Evolutionary conservation across 2,113 vertebrate genomes (phyloP).

Genomic region (Gambusia affinis): DNA sequence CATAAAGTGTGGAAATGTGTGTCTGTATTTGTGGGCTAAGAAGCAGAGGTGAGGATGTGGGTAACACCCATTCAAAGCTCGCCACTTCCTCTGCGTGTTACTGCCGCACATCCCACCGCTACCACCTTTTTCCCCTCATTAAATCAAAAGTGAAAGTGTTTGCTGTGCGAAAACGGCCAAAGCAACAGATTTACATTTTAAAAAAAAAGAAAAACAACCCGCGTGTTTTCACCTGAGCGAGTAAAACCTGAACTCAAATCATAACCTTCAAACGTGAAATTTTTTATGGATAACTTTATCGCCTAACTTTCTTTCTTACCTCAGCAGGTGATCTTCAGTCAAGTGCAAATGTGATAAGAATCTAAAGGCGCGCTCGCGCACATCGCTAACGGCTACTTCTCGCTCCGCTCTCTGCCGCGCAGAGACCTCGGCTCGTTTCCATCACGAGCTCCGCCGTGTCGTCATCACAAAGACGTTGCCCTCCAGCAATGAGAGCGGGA

Average conservation of each 20-base stretch:
- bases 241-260: neutral
- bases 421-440: conserved; percentile 25
- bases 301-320: neutral
- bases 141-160: neutral
- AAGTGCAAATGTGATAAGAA: neutral
- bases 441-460: conserved; percentile 25
- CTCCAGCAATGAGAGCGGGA: conserved; percentile 55
- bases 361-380: neutral
- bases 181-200: neutral
- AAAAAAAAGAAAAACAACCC: neutral
- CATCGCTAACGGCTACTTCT: conserved; percentile 13
- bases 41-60: neutral
- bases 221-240: neutral
- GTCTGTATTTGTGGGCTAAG: too few species aligned
- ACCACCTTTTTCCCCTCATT: neutral
- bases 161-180: neutral
- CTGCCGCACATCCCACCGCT: neutral
- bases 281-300: neutral
- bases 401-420: conserved; percentile 7
- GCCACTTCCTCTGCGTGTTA: neutral
- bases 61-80: neutral
- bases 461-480: conserved; percentile 53
- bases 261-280: neutral
- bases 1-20: neutral
- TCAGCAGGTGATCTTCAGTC: conserved; percentile 12